phyloP scores from a whole-genome alignment of 92 coral and sea anemone species.

The Heliopora coerulea region DNA sequence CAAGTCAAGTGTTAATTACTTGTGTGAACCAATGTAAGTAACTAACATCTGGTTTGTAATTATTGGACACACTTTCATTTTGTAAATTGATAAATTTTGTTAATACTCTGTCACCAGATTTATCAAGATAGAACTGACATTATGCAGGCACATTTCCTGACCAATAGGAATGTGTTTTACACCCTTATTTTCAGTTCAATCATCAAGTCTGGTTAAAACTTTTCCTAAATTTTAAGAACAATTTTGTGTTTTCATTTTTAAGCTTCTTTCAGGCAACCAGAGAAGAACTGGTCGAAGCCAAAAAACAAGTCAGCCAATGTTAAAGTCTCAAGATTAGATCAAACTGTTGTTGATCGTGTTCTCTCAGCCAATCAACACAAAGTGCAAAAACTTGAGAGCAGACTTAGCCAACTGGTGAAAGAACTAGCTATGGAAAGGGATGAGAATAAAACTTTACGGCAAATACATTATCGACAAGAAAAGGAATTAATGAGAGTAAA shows the following conservation, averaged over 20 bases:
- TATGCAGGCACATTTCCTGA: too few relatives aligned
- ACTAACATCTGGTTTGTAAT: too few relatives aligned
- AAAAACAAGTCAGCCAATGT: conserved; percentile 64
- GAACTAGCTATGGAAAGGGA: conserved; percentile 66
- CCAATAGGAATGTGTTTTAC: too few relatives aligned
- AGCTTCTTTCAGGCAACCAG: conserved; percentile 48
- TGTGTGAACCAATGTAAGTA: too few relatives aligned
- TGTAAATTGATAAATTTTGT: too few relatives aligned
- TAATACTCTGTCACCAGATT: too few relatives aligned
- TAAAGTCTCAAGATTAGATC: conserved; percentile 57
- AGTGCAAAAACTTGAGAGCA: conserved; percentile 72
- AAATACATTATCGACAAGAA: conserved; percentile 76
- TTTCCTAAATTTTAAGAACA: too few relatives aligned
- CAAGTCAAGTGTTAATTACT: too few relatives aligned
- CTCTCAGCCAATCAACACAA: conserved; percentile 88
- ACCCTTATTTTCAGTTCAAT: too few relatives aligned
- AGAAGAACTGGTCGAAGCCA: conserved; percentile 40
- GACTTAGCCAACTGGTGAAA: conserved; percentile 77
- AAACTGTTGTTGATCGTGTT: conserved; percentile 74
- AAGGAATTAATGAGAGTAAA: conserved; percentile 72
- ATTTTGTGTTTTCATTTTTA: conserved; percentile 6
- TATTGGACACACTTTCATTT: too few relatives aligned
- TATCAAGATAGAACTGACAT: too few relatives aligned
- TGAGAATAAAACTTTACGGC: conserved; percentile 78
- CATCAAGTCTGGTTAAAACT: too few relatives aligned